Percentiles rank a stretch among this genome's conserved stretches.
These are phyloP conservation scores for Brachyrhaphis roseni DNA, from an alignment of 2,797 vertebrate species.

Conservation along the genomic window DNA sequence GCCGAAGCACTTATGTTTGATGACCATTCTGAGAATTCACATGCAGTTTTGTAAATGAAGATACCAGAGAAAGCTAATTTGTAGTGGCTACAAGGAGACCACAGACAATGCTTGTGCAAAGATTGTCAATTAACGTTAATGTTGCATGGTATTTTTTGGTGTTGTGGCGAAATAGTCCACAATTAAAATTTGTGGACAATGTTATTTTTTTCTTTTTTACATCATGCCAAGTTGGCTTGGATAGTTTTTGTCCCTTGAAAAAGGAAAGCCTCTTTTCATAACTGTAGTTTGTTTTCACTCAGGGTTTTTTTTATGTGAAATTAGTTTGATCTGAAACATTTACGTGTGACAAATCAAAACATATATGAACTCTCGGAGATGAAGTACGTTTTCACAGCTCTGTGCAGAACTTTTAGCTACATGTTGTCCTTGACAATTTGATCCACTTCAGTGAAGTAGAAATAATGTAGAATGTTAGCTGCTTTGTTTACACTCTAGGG, in stretches of 20 bases:
- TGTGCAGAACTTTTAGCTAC: background rate
- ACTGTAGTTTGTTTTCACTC: background rate
- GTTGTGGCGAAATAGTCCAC: background rate
- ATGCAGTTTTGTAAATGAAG: background rate
- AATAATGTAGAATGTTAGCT: background rate
- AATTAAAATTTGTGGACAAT: background rate
- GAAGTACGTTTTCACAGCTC: background rate
- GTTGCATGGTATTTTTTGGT: background rate
- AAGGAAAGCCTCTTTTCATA: background rate
- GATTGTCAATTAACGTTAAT: background rate
- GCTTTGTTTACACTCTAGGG: background rate
- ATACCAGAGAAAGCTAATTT: background rate
- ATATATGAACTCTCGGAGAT: background rate
- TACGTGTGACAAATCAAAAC: background rate
- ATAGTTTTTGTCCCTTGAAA: background rate
- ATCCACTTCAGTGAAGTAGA: slow-evolving; percentile 1
- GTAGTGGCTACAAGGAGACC: background rate
- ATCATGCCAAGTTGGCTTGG: background rate
- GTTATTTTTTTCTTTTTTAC: background rate
- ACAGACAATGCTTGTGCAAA: slow-evolving; percentile 26
- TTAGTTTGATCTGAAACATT: background rate
- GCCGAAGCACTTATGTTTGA: slow-evolving; percentile 43
- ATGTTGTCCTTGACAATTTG: background rate
- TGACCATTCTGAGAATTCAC: background rate
- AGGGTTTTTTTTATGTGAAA: background rate